Evolutionary conservation across 2,797 vertebrate species (phyloP).

Genomic region (Bovichtus diacanthus): DNA sequence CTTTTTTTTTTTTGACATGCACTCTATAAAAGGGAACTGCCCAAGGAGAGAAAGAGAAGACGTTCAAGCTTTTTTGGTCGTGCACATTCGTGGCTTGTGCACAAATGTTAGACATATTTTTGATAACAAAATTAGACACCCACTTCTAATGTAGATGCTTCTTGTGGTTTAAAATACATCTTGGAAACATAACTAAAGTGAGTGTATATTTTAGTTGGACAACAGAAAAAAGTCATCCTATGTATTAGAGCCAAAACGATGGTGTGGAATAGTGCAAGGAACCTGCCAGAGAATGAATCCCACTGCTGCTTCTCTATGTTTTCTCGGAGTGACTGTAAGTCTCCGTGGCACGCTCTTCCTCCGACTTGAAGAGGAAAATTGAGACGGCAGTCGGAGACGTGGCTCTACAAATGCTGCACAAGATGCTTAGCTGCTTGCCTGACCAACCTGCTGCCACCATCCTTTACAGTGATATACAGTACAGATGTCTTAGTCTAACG

Average conservation of each 20-base stretch:
- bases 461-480: not conserved
- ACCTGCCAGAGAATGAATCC: constrained; percentile 20
- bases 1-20: constrained; percentile 40
- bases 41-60: constrained; percentile 31
- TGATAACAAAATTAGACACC: constrained; percentile 35
- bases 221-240: constrained; percentile 4
- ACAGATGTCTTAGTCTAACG: constrained; percentile 10
- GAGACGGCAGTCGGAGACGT: constrained; percentile 38
- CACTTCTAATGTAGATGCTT: constrained; percentile 8
- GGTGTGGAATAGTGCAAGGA: not conserved
- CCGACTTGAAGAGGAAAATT: constrained; percentile 35
- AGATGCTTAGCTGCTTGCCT: constrained; percentile 12
- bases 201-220: constrained; percentile 2
- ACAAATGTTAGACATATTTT: constrained; percentile 31
- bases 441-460: not conserved
- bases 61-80: constrained; percentile 34
- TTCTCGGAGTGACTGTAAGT: constrained; percentile 6
- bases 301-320: constrained; percentile 19
- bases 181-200: not conserved
- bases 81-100: constrained; percentile 19
- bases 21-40: constrained; percentile 50
- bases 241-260: not conserved
- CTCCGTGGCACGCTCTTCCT: constrained; percentile 25
- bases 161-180: constrained; percentile 3
- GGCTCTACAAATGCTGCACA: constrained; percentile 18